Evolutionary conservation across 2,888 invertebrate genomes (phyloP).

Genomic region (Eubasilissa splendida): DNA sequence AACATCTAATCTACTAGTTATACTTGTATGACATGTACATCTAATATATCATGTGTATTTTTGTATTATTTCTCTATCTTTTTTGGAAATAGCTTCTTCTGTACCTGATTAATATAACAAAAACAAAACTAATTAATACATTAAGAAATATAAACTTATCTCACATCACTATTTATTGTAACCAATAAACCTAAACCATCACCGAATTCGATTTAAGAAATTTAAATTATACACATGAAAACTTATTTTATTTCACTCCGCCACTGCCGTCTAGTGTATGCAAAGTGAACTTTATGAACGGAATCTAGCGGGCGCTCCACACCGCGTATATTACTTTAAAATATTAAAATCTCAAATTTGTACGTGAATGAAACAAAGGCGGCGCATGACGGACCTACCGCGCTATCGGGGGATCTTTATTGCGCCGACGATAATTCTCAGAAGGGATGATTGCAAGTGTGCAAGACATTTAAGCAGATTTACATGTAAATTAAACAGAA

Average conservation of each 20-base stretch:
- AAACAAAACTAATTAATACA: not conserved
- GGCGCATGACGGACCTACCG: conserved; percentile 34
- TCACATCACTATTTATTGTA: too few relatives aligned
- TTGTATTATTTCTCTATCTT: too few relatives aligned
- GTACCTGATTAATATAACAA: too few relatives aligned
- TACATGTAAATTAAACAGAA: not conserved
- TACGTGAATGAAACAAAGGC: conserved; percentile 54
- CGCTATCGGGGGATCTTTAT: conserved; percentile 37
- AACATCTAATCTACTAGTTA: too few relatives aligned
- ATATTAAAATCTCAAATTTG: conserved; percentile 58
- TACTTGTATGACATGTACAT: too few relatives aligned
- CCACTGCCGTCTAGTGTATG: conserved; percentile 40
- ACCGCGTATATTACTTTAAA: conserved; percentile 57
- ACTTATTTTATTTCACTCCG: conserved; percentile 36
- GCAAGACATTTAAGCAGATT: not conserved
- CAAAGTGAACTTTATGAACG: conserved; percentile 57
- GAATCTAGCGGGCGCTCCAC: conserved; percentile 46
- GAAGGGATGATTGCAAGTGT: conserved; percentile 7
- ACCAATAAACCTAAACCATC: not conserved
- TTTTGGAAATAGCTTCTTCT: too few relatives aligned
- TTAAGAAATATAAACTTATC: not conserved
- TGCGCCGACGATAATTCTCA: not conserved
- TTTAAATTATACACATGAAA: not conserved
- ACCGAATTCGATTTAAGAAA: not conserved
- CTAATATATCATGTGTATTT: too few relatives aligned